A percentile compares a stretch with the other conserved stretches of the same genome.
These are phyloP conservation scores for Caenorhabditis sulstoni DNA, from an alignment of 2,888 invertebrate genomes.

Conservation along the genomic window DNA sequence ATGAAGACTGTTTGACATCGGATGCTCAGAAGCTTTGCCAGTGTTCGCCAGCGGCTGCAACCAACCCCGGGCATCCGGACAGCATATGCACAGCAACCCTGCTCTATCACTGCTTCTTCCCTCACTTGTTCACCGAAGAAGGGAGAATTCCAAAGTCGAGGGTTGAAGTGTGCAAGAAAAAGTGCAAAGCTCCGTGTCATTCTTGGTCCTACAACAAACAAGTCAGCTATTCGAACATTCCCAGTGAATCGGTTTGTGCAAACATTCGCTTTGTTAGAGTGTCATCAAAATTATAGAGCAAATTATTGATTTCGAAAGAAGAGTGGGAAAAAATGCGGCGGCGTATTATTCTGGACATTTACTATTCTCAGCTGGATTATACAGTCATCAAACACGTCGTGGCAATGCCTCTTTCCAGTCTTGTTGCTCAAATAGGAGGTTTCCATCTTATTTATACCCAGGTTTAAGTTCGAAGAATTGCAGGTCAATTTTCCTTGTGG, in stretches of 20 bases:
- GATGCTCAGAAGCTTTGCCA: conserved; percentile 72
- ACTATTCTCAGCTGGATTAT: conserved; percentile 71
- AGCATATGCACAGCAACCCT: conserved; percentile 71
- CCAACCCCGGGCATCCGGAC: conserved; percentile 63
- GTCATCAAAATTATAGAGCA: conserved; percentile 27
- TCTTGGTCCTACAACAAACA: conserved; percentile 76
- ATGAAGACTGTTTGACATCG: conserved; percentile 71
- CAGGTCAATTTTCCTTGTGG: conserved; percentile 78
- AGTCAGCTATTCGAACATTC: conserved; percentile 75
- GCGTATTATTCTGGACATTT: conserved; percentile 71
- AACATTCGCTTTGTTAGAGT: neutral
- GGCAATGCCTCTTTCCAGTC: conserved; percentile 74
- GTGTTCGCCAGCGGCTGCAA: conserved; percentile 73
- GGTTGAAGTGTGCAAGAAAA: conserved; percentile 65
- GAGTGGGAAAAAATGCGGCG: conserved; percentile 65
- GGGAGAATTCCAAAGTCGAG: conserved; percentile 45
- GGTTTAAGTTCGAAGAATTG: conserved; percentile 8
- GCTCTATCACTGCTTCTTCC: conserved; percentile 69
- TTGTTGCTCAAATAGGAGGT: conserved; percentile 78
- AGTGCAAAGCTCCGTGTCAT: conserved; percentile 74
- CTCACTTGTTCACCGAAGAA: conserved; percentile 49
- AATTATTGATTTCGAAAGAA: conserved; percentile 28
- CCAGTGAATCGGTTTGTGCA: conserved; percentile 66
- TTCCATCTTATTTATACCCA: too few species aligned
- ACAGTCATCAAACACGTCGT: conserved; percentile 75